Percentiles rank a stretch among this genome's conserved stretches.
Conservation (phyloP, 2,113 vertebrate species). For the Himantopus leucocephalus region DNA sequence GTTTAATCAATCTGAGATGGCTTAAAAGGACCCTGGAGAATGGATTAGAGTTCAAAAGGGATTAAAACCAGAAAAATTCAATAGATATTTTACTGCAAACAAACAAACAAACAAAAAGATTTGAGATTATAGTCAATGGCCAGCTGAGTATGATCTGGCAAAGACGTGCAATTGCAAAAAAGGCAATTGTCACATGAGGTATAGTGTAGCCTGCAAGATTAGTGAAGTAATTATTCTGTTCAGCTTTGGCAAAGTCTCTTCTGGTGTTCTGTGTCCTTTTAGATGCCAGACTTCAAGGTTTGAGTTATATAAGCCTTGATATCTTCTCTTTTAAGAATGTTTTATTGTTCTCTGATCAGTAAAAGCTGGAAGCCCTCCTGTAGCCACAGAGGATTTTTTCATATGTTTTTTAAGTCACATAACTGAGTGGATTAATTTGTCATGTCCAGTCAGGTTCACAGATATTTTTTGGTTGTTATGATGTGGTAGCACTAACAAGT, state of each 20-base stretch:
- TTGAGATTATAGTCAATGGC: neutral
- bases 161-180: neutral
- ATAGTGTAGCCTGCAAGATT: neutral
- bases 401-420: fast-evolving
- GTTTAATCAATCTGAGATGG: neutral
- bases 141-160: neutral
- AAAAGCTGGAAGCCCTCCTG: neutral
- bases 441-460: neutral
- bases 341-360: neutral
- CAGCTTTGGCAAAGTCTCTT: neutral
- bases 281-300: neutral
- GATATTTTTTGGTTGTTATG: neutral
- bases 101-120: neutral
- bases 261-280: neutral
- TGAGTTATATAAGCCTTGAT: neutral
- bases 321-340: neutral
- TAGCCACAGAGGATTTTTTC: neutral
- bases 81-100: neutral
- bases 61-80: neutral
- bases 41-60: neutral
- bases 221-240: neutral
- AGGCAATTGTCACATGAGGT: neutral
- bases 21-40: neutral
- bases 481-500: neutral
- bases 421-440: neutral